Evolutionary conservation across 2,113 vertebrate species (phyloP).

Genomic region (Siphamia tubifer): DNA sequence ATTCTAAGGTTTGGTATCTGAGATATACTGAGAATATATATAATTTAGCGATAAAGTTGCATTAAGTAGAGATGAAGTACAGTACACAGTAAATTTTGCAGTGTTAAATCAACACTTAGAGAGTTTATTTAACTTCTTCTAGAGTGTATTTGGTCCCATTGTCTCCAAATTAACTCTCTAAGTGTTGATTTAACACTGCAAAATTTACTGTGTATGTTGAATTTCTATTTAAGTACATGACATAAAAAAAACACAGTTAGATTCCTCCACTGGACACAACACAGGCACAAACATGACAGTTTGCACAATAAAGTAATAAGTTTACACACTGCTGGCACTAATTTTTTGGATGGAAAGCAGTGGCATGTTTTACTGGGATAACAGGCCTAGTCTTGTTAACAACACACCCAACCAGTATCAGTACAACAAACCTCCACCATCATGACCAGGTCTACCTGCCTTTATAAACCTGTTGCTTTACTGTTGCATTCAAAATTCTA

Average conservation of each 20-base stretch:
- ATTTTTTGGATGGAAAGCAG: background rate
- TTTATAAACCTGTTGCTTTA: background rate
- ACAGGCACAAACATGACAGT: background rate
- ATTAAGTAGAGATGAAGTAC: no score
- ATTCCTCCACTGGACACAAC: conserved; percentile 2
- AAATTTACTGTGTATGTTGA: no score
- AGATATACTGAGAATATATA: no score
- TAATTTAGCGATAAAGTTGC: no score
- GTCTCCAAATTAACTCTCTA: no score
- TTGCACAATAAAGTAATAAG: background rate
- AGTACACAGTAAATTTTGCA: no score
- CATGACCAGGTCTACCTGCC: background rate
- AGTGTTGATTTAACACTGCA: no score
- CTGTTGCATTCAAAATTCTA: background rate
- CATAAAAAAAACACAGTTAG: background rate
- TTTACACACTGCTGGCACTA: background rate
- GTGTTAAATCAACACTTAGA: no score
- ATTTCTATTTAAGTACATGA: background rate
- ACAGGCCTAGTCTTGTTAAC: conserved; percentile 44
- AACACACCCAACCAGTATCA: conserved; percentile 36
- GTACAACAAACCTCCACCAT: conserved; percentile 10
- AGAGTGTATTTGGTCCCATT: no score
- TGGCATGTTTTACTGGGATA: conserved; percentile 13
- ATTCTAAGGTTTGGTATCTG: no score
- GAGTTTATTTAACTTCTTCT: no score